phyloP scores from a whole-genome alignment of 2,888 invertebrate genomes.

The Stomorhina lunata region DNA sequence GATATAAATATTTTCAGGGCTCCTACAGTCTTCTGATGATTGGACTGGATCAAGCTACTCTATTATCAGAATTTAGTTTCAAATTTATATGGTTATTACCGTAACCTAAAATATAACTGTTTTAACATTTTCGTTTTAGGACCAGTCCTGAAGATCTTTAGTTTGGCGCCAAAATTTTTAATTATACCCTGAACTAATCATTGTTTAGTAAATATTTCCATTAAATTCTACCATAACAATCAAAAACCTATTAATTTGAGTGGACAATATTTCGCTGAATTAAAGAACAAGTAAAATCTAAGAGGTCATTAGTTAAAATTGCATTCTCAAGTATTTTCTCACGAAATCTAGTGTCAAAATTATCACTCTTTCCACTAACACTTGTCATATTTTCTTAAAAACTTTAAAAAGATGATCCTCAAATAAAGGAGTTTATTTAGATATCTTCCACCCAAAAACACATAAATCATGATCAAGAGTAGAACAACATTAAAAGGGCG shows the following conservation, averaged over 20 bases:
- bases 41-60: too few species aligned
- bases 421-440: slow-evolving; percentile 32
- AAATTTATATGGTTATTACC: too few species aligned
- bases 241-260: slow-evolving; percentile 32
- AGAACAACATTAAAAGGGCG: slow-evolving; percentile 45
- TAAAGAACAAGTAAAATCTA: neutral
- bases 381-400: slow-evolving; percentile 25
- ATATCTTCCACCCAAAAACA: neutral
- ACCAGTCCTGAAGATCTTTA: too few species aligned
- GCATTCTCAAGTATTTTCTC: neutral
- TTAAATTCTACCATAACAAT: neutral
- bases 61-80: too few species aligned
- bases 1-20: too few species aligned
- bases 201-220: neutral
- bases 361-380: slow-evolving; percentile 41
- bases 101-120: too few species aligned
- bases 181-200: neutral
- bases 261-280: neutral
- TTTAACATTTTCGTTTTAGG: too few species aligned
- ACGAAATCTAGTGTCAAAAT: slow-evolving; percentile 46
- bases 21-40: too few species aligned
- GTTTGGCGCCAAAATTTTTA: slow-evolving; percentile 7
- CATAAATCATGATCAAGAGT: slow-evolving; percentile 56
- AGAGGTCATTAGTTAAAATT: neutral
- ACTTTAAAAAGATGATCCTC: neutral